Conservation (phyloP, 2,113 vertebrate species). For the Mus musculus region DNA sequence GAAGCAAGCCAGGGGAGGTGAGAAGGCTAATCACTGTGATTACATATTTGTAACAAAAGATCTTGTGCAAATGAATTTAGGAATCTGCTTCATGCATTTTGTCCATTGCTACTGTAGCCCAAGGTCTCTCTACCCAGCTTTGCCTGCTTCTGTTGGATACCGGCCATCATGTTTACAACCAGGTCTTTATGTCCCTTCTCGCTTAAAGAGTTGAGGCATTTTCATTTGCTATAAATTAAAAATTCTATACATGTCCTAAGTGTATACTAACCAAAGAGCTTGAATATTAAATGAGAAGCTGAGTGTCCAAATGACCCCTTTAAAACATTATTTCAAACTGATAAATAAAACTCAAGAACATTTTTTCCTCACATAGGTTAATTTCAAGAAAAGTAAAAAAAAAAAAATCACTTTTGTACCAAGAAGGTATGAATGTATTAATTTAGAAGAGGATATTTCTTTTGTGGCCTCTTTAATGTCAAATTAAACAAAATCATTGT, state of each 20-base stretch:
- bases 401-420: not conserved
- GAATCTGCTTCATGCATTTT: slow-evolving; percentile 17
- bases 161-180: not conserved
- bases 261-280: not conserved
- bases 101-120: not conserved
- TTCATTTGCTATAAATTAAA: slow-evolving; percentile 38
- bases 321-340: not conserved
- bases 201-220: slow-evolving; percentile 35
- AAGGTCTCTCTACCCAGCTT: not conserved
- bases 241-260: slow-evolving; percentile 11
- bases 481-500: slow-evolving; percentile 24
- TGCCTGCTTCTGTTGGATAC: not conserved
- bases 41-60: slow-evolving; percentile 23
- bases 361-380: slow-evolving; percentile 19
- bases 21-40: slow-evolving; percentile 6
- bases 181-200: slow-evolving; percentile 20
- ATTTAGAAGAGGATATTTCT: slow-evolving; percentile 23
- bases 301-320: not conserved
- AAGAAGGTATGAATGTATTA: not conserved
- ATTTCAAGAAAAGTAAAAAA: slow-evolving; percentile 52
- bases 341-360: not conserved
- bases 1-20: slow-evolving; percentile 17
- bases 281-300: slow-evolving; percentile 42
- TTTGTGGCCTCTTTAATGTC: slow-evolving; percentile 37
- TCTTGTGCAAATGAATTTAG: not conserved